Evolutionary conservation across 2,888 invertebrate genomes (phyloP).

Genomic region (Drosophila paramelanica): DNA sequence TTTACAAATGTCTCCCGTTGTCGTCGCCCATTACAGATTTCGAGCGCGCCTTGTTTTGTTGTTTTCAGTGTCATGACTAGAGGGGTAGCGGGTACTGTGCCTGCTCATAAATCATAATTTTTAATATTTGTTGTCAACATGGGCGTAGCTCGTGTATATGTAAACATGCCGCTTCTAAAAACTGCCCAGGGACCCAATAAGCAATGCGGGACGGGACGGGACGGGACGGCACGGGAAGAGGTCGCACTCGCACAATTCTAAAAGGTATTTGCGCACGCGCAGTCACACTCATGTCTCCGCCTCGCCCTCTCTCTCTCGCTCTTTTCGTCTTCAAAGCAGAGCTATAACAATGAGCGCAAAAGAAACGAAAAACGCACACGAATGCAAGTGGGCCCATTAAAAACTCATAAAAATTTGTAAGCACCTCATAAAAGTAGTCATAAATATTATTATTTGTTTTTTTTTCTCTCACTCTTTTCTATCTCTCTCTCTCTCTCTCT

Average conservation of each 20-base stretch:
- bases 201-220: slow-evolving; percentile 1
- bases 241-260: slow-evolving; percentile 49
- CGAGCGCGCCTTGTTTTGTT: slow-evolving; percentile 44
- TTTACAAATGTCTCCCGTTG: slow-evolving; percentile 67
- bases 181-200: slow-evolving; percentile 14
- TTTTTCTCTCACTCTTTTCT: slow-evolving; percentile 24
- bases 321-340: slow-evolving; percentile 8
- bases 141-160: slow-evolving; percentile 78
- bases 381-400: slow-evolving; percentile 82
- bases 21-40: slow-evolving; percentile 70
- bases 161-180: slow-evolving; percentile 62
- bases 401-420: slow-evolving; percentile 86
- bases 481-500: slow-evolving; percentile 11
- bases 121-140: slow-evolving; percentile 81
- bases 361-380: slow-evolving; percentile 50
- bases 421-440: slow-evolving; percentile 85
- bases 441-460: slow-evolving; percentile 82
- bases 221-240: slow-evolving; percentile 30
- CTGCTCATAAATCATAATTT: slow-evolving; percentile 81
- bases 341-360: slow-evolving; percentile 39
- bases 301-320: slow-evolving; percentile 1
- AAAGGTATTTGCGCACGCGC: slow-evolving; percentile 83
- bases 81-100: slow-evolving; percentile 16
- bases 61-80: background rate
- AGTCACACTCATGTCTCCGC: slow-evolving; percentile 60